Evolutionary conservation across 2,113 vertebrate genomes (phyloP).

Genomic region (Cochlearius cochlearius): DNA sequence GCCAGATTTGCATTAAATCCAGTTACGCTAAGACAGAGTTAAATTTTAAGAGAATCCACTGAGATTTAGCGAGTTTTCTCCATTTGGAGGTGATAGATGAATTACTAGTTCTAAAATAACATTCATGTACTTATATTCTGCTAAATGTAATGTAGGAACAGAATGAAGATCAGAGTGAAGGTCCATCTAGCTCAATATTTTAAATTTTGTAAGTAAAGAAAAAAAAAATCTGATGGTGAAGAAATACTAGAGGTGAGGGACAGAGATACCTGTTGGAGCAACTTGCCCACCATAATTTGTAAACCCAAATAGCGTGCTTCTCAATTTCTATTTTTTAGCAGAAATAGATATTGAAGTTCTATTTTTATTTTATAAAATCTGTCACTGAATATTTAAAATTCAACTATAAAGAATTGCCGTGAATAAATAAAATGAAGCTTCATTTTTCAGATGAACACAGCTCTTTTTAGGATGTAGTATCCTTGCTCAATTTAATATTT

Average conservation of each 20-base stretch:
- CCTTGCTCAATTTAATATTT: constrained; percentile 7
- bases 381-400: background rate
- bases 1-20: background rate
- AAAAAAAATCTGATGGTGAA: background rate
- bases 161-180: background rate
- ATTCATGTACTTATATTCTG: background rate
- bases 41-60: background rate
- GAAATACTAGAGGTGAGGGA: background rate
- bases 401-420: background rate
- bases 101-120: background rate
- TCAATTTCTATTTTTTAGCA: background rate
- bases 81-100: background rate
- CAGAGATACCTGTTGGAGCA: background rate
- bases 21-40: background rate
- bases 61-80: background rate
- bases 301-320: background rate
- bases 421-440: constrained; percentile 10
- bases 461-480: background rate
- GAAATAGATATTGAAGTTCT: background rate
- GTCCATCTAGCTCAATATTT: background rate
- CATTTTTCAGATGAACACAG: background rate
- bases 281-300: background rate
- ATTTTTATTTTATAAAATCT: background rate
- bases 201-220: background rate
- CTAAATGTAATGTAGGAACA: background rate